Percentiles rank a stretch among this genome's conserved stretches.
These are phyloP conservation scores for Sternarchorhynchus goeldii DNA, from an alignment of 2,797 vertebrate genomes.

Conservation along the genomic window DNA sequence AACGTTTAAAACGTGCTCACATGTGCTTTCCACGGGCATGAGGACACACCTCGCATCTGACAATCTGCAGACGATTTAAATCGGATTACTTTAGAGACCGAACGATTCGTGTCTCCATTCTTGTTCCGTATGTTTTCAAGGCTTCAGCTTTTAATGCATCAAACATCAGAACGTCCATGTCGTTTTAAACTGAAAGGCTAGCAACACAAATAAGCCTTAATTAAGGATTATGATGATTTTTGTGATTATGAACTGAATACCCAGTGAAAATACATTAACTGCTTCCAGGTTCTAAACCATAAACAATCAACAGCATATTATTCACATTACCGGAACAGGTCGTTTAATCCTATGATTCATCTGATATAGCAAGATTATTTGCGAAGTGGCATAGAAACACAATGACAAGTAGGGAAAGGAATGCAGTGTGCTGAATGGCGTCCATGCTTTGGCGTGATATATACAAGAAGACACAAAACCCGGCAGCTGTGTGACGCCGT, in stretches of 20 bases:
- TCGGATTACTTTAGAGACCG: slow-evolving; percentile 25
- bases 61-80: slow-evolving; percentile 28
- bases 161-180: not conserved
- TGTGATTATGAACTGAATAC: not conserved
- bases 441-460: slow-evolving; percentile 64
- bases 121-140: not conserved
- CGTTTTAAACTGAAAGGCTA: not conserved
- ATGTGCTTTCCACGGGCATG: slow-evolving; percentile 17
- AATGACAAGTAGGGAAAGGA: slow-evolving; percentile 47
- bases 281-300: not conserved
- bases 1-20: not conserved
- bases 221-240: not conserved
- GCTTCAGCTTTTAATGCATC: not conserved
- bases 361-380: not conserved
- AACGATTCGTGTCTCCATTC: slow-evolving; percentile 12
- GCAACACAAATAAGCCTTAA: not conserved
- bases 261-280: not conserved
- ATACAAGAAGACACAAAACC: slow-evolving; percentile 59
- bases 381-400: not conserved
- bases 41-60: slow-evolving; percentile 12
- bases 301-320: not conserved
- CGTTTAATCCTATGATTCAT: not conserved
- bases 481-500: slow-evolving; percentile 62
- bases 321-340: not conserved
- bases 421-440: slow-evolving; percentile 56